Base-by-base conservation (phyloP, 2,888 invertebrate genomes). In the Chironomus riparius region DNA sequence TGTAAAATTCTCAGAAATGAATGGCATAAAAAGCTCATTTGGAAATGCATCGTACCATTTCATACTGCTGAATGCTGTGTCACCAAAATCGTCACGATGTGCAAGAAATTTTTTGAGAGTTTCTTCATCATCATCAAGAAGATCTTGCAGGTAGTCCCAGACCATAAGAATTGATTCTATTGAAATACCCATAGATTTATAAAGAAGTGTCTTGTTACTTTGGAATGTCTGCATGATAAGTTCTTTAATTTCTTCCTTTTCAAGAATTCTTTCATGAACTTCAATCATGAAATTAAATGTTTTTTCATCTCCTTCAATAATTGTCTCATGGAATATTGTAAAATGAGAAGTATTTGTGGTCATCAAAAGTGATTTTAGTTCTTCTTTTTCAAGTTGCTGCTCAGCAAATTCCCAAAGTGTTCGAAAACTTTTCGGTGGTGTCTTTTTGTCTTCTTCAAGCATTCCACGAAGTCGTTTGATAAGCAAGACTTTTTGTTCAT, bases 21-120 rank as follows among this genome's bases (percentile, higher is more conserved):
- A 65, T 13, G 65, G 65, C 24, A 24, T 24, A 13, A 65, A 65
- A 1, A 65, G 21, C 10, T 65, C 65, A 24, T 65, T 65, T 2
- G 65, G 65, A n/a, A 65, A 65, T 65, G 65, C 65, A 24, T 65
- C 65, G 10, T 24, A 24, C 65, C 65, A 65, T 65, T 65, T 65
- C 21, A 65, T 65, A 12, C 65, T 24, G 22, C 65, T 65, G 22
- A 65, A 65, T 21, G 65, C 65, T 24, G 65, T 65, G 24, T 65
- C 65, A 24, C 65, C 65, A 65, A 65, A 65, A 13, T 65, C 65
- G 24, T 65, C 65, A 12, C 65, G 65, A 65, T 65, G 65, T 65
- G 65, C 2, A 7, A 65, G 21, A n/a, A 65, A 65, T 4, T 65
- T 65, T 5, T 65, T 65, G 10, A 65, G 21, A 2, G 21, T 24